phyloP scores from a whole-genome alignment of 2,113 vertebrate species.

The Nannospalax galili region DNA sequence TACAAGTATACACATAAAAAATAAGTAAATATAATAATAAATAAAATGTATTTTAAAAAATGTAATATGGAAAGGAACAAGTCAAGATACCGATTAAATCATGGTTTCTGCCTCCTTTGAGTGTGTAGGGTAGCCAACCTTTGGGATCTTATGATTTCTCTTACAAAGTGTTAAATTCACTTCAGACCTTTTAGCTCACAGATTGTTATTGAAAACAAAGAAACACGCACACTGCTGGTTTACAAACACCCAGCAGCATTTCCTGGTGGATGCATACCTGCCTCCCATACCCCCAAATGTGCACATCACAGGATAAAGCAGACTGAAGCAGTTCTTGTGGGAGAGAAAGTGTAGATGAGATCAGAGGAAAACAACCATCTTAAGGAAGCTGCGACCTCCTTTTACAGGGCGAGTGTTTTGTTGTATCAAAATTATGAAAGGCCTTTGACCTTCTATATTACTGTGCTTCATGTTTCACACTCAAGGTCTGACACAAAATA shows the following conservation, averaged over 20 bases:
- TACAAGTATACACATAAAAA: too few relatives aligned
- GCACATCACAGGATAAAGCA: not conserved
- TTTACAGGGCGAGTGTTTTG: not conserved
- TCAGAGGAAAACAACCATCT: not conserved
- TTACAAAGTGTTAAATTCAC: not conserved
- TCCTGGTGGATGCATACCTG: not conserved
- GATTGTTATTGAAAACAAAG: constrained; percentile 16
- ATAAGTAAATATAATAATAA: too few relatives aligned
- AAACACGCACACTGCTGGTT: not conserved
- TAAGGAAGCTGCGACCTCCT: constrained; percentile 34
- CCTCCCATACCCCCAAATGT: not conserved
- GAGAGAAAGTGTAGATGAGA: not conserved
- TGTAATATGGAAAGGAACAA: not conserved
- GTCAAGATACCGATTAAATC: constrained; percentile 5
- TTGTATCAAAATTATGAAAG: constrained; percentile 39
- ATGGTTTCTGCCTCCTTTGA: not conserved
- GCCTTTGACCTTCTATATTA: constrained; percentile 11
- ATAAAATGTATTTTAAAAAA: too few relatives aligned
- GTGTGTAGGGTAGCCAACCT: not conserved
- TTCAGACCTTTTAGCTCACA: not conserved
- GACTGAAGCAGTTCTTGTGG: not conserved
- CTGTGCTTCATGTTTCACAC: constrained; percentile 39
- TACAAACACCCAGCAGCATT: constrained; percentile 4
- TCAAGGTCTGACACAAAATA: constrained; percentile 34
- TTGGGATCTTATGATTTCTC: constrained; percentile 19